phyloP scores from a whole-genome alignment of 2,888 invertebrate genomes.

The Nesidiocoris tenuis region DNA sequence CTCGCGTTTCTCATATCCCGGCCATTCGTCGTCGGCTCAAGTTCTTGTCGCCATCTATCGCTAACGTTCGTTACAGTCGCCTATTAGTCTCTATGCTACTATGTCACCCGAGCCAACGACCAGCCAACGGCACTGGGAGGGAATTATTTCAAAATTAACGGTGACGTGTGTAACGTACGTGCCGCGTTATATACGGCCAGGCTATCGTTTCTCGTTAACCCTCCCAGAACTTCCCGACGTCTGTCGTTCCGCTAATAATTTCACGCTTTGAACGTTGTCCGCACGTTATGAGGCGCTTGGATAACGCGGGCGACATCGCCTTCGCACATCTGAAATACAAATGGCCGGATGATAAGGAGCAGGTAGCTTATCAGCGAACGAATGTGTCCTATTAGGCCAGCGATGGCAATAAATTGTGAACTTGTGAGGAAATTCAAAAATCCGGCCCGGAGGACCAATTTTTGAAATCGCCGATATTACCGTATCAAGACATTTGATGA shows the following conservation, averaged over 20 bases:
- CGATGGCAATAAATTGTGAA: too few species aligned
- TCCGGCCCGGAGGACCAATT: too few species aligned
- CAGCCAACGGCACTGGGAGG: constrained; percentile 1
- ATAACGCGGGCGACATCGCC: too few species aligned
- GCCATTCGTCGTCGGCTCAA: neutral
- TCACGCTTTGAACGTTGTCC: neutral
- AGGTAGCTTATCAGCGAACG: too few species aligned
- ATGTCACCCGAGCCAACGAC: constrained; percentile 14
- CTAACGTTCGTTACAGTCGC: constrained; percentile 25
- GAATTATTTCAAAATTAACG: constrained; percentile 38
- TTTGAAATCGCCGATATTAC: too few species aligned
- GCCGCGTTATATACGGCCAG: neutral
- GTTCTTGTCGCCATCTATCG: neutral
- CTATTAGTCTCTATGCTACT: constrained; percentile 29
- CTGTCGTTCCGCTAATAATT: neutral
- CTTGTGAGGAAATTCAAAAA: too few species aligned
- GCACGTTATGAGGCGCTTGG: neutral
- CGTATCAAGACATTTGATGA: too few species aligned
- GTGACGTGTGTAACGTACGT: constrained; percentile 13
- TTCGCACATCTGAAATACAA: too few species aligned
- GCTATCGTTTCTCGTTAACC: neutral
- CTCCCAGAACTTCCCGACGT: neutral
- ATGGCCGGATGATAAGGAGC: too few species aligned
- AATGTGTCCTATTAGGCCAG: too few species aligned
- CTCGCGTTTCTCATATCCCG: too few species aligned